Evolutionary conservation across 2,797 vertebrate species (phyloP), one percentile per base, ranked within the genome.

Genomic region (Pangasius sanitwongsei): DNA sequence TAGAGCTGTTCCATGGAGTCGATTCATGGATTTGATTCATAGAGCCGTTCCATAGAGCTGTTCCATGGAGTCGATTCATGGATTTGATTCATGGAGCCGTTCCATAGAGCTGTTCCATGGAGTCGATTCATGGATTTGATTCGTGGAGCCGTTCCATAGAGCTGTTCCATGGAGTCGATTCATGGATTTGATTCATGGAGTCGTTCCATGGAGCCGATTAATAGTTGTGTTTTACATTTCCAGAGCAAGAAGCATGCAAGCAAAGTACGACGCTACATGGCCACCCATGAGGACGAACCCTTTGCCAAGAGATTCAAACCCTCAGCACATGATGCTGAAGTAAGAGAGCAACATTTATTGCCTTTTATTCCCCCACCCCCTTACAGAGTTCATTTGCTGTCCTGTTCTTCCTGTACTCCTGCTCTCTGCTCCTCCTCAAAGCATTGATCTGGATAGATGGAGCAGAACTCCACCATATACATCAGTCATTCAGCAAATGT

Each of bases 191-290:
- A 61, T 25, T 61, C 4, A 25, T 25, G 23, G 6, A 61, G 6
- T 8, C 4, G 11, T 23, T 34, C 37, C 78, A 37, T 41, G 4
- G 53, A 81, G 31, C 2, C n/a, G 78, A 82, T 59, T 63, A 23
- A 41, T 41, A 5, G 41, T 65, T 83, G 61, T 83, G 41, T 61
- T 77, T 85, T 85, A 23, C 84, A 12, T 34, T 53, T 86, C 4
- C 84, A 83, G 98, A 99, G 98, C 94, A 99, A 98, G 96, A 99
- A 99, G 91, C 98, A 99, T 92, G 98, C 97, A 89, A 99, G 98
- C 95, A 99, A 98, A 96, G 97, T 98, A 88, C 96, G 98, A 15
- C 96, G 98, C 37, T 99, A 98, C 92, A 94, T 97, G 92, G 95
- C 95, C 88, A 96, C 97, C 88, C 97, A 97, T 87, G 95, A 97